phyloP scores from a whole-genome alignment of 2,888 invertebrate genomes.

The Octodonta nipae region DNA sequence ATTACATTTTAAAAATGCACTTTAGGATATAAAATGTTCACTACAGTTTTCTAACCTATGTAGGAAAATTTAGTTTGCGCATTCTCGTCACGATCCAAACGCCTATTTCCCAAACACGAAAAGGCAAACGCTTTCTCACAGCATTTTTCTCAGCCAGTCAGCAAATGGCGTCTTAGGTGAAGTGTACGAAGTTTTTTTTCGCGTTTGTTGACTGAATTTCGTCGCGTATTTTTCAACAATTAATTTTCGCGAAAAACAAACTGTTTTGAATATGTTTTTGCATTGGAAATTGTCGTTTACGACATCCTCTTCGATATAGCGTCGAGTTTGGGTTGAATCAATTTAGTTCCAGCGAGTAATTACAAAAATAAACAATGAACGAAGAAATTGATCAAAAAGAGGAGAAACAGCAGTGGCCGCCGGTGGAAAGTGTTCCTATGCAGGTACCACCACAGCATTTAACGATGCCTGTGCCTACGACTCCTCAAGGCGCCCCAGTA shows the following conservation, averaged over 20 bases:
- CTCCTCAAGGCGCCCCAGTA: conserved; percentile 44
- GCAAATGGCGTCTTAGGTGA: conserved; percentile 37
- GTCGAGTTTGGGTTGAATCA: conserved; percentile 18
- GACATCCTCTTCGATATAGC: conserved; percentile 8
- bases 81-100: too few relatives aligned
- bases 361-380: conserved; percentile 30
- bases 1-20: too few relatives aligned
- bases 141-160: too few relatives aligned
- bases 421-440: conserved; percentile 25
- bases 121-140: too few relatives aligned
- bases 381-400: conserved; percentile 33
- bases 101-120: too few relatives aligned
- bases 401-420: conserved; percentile 31
- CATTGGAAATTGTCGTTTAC: conserved; percentile 8
- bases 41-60: too few relatives aligned
- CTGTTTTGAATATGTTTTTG: conserved; percentile 8
- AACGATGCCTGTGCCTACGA: conserved; percentile 44
- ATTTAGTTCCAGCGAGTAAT: conserved; percentile 13
- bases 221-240: conserved; percentile 20
- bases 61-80: too few relatives aligned
- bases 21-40: too few relatives aligned
- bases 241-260: too few relatives aligned
- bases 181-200: conserved; percentile 33
- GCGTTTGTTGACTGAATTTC: conserved; percentile 33
- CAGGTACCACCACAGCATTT: conserved; percentile 27